These are phyloP conservation scores for Apodemia zela DNA, from an alignment of 2,888 invertebrate genomes.

Conservation along the genomic window DNA sequence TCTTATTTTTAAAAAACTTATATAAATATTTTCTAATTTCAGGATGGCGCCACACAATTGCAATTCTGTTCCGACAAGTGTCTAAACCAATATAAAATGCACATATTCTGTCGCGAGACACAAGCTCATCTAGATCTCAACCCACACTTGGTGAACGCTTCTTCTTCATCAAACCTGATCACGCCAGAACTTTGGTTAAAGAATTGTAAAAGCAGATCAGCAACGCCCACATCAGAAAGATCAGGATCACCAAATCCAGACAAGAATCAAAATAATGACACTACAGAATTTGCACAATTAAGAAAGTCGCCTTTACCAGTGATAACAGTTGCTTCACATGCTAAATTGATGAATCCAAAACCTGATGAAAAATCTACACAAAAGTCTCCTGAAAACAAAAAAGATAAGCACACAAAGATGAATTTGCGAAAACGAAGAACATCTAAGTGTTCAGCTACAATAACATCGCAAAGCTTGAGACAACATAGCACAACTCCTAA, in stretches of 20 bases:
- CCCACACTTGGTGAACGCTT: constrained; percentile 83
- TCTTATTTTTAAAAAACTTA: neutral
- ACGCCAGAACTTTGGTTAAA: constrained; percentile 95
- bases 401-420: constrained; percentile 65
- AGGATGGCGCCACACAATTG: constrained; percentile 94
- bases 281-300: constrained; percentile 43
- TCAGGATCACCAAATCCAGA: constrained; percentile 78
- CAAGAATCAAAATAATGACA: constrained; percentile 47
- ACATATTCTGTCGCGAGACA: constrained; percentile 96
- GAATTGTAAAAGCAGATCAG: constrained; percentile 86
- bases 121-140: constrained; percentile 94
- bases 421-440: constrained; percentile 69
- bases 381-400: constrained; percentile 67
- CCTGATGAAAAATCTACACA: constrained; percentile 57
- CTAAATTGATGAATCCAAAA: constrained; percentile 81
- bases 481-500: constrained; percentile 62
- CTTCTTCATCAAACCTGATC: constrained; percentile 82
- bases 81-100: constrained; percentile 97
- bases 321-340: constrained; percentile 83
- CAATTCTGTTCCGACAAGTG: constrained; percentile 97
- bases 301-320: constrained; percentile 80
- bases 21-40: constrained; percentile 43
- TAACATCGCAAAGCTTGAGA: constrained; percentile 62
- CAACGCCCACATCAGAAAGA: constrained; percentile 78
- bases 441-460: constrained; percentile 66